Base-by-base conservation (phyloP, 2,113 vertebrate genomes). In the Anseranas semipalmata region DNA sequence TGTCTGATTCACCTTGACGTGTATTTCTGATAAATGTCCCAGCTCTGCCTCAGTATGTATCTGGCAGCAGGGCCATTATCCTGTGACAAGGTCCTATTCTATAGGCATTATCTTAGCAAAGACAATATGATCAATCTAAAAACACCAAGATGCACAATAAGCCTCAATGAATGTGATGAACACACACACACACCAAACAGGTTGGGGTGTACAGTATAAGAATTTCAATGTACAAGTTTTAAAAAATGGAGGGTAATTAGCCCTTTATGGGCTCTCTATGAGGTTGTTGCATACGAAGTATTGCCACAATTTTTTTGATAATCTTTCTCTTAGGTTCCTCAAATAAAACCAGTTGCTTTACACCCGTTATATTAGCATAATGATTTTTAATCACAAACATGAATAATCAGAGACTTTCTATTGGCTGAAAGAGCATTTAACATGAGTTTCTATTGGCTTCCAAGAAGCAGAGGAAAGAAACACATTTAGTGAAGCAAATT, bases 21-120 rank as follows among this genome's bases (percentile, higher is more conserved):
- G 92, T 55, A 48, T 94, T 97, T 87, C 87, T 92, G 89, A 96
- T 66, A 84, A 93, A 85, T 75, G 37, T 39, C 59, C 76, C 74
- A 45, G 53, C 18, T 95, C 75, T 84, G 10, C 35, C 60, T 75
- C 62, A 25, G 1, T 46, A 48, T 25, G 39, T 91, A 62, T 37
- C 85, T 62, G 21, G 41, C 85, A 95, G 75, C 95, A 78, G 41
- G 32, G 74, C 67, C 74, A 77, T 91, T 95, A 74, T 35, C 81
- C 71, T 28, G 4, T 89, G 89, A 87, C 66, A 96, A 95, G 77
- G n/a, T 28, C 80, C 56, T 78, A 18, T 73, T 93, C 87, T 39
- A 18, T 4, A 73, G 58, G 68, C 65, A 76, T 53, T 66, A 46
- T 53, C 88, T 84, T 30, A 84, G 87, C 58, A 68, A 65, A 41